Evolutionary conservation across 2,113 vertebrate species (phyloP).

Genomic region (Cololabis saira): DNA sequence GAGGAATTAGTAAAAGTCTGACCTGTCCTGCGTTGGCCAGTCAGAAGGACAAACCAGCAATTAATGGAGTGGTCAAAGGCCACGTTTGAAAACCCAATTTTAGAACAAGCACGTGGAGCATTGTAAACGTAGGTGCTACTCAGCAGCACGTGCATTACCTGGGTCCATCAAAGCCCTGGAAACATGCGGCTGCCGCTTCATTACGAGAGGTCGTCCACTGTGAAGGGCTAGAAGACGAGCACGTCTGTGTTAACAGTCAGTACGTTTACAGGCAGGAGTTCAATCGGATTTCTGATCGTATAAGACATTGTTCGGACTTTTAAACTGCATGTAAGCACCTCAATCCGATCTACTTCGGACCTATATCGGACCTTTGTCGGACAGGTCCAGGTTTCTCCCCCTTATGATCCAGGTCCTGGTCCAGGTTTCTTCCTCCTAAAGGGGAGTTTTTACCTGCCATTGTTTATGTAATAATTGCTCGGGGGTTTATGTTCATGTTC

Average conservation of each 20-base stretch:
- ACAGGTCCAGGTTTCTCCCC: no score
- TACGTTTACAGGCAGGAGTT: no score
- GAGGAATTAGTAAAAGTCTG: slow-evolving; percentile 86
- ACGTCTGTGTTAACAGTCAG: background rate
- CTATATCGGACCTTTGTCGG: no score
- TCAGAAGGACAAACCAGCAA: slow-evolving; percentile 74
- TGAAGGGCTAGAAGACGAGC: background rate
- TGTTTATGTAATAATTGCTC: no score
- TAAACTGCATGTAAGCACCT: no score
- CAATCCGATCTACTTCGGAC: no score
- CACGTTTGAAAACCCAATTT: slow-evolving; percentile 38
- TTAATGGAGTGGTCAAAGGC: slow-evolving; percentile 81
- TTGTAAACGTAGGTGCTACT: slow-evolving; percentile 1
- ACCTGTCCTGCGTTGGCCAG: slow-evolving; percentile 80
- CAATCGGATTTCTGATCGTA: no score
- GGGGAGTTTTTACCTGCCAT: no score
- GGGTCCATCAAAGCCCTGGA: background rate
- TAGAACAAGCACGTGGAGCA: slow-evolving; percentile 23
- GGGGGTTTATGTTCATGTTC: no score
- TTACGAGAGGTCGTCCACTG: background rate
- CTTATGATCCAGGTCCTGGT: no score
- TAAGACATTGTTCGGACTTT: no score
- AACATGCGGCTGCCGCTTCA: slow-evolving; percentile 7
- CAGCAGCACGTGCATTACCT: slow-evolving; percentile 8
- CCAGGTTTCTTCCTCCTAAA: no score